Evolutionary conservation across 2,888 invertebrate genomes (phyloP).

Genomic region (Copidosoma aretas): DNA sequence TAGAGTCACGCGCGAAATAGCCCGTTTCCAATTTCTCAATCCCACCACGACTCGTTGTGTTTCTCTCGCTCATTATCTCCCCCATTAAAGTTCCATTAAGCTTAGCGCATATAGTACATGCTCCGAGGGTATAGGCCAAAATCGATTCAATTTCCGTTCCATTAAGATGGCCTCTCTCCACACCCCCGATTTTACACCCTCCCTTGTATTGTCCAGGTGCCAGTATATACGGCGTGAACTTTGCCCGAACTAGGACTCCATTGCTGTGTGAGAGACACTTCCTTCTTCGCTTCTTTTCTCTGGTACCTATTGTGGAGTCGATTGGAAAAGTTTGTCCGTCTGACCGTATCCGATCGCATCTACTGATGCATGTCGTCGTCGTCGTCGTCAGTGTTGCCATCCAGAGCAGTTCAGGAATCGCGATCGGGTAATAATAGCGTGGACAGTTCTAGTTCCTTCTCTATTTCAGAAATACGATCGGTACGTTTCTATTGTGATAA

Average conservation of each 20-base stretch:
- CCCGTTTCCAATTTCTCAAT: slow-evolving; percentile 6
- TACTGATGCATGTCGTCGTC: background rate
- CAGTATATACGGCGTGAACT: background rate
- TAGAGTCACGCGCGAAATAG: background rate
- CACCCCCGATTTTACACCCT: too few relatives aligned
- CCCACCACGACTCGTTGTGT: slow-evolving; percentile 8
- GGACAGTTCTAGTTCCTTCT: too few relatives aligned
- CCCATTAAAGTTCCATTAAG: slow-evolving; percentile 36
- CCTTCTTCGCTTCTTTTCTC: background rate
- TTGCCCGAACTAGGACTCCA: slow-evolving; percentile 1
- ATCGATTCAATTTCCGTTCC: slow-evolving; percentile 41
- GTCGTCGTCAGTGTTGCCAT: too few relatives aligned
- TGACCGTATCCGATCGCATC: slow-evolving; percentile 7
- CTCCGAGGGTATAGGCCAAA: slow-evolving; percentile 3
- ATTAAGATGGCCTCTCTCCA: slow-evolving; percentile 32
- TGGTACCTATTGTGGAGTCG: background rate
- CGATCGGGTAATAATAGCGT: too few relatives aligned
- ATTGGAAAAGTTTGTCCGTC: slow-evolving; percentile 14
- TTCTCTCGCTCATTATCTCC: background rate
- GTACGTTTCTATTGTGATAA: too few relatives aligned
- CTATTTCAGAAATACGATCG: too few relatives aligned
- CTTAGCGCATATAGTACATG: slow-evolving; percentile 13
- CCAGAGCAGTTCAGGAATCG: too few relatives aligned
- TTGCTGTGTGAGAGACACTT: background rate
- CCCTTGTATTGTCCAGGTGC: background rate